These are phyloP conservation scores for Coranthus polyacanthus DNA, from an alignment of 2,797 vertebrate species.

Conservation along the genomic window DNA sequence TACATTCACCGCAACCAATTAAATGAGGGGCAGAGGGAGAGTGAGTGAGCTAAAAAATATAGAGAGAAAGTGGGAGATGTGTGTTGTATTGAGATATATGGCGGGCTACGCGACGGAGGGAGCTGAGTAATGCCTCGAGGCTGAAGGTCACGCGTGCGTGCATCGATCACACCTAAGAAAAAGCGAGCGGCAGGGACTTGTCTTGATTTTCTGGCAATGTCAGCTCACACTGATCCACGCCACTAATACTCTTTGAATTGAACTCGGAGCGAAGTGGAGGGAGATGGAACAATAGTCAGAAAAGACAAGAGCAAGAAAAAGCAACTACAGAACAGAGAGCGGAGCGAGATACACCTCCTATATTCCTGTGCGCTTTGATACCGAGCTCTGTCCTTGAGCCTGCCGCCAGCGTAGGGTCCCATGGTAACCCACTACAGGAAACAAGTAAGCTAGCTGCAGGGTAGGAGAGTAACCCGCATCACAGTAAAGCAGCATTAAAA, in stretches of 20 bases:
- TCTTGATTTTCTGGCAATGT: constrained; percentile 6
- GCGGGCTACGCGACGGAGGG: background rate
- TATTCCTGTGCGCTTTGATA: constrained; percentile 33
- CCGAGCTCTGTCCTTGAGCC: constrained; percentile 45
- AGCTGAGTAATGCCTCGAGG: background rate
- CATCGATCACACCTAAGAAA: constrained; percentile 7
- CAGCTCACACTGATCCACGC: background rate
- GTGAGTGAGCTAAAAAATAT: background rate
- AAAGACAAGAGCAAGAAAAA: background rate
- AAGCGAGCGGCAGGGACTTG: background rate
- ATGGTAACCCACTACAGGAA: constrained; percentile 22
- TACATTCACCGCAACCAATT: constrained; percentile 34
- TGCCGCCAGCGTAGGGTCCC: constrained; percentile 47
- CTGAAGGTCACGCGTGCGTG: constrained; percentile 11
- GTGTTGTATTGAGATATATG: background rate
- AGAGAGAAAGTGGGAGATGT: background rate
- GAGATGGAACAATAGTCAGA: background rate
- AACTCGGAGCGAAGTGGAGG: background rate
- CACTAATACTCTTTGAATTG: background rate
- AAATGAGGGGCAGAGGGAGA: constrained; percentile 3
- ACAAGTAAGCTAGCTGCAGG: constrained; percentile 7
- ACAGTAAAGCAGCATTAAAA: background rate
- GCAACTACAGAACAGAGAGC: background rate
- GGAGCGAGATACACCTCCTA: background rate
- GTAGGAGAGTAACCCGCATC: background rate